Evolutionary conservation across 2,888 invertebrate species (phyloP).

Genomic region (Beris morrisii): DNA sequence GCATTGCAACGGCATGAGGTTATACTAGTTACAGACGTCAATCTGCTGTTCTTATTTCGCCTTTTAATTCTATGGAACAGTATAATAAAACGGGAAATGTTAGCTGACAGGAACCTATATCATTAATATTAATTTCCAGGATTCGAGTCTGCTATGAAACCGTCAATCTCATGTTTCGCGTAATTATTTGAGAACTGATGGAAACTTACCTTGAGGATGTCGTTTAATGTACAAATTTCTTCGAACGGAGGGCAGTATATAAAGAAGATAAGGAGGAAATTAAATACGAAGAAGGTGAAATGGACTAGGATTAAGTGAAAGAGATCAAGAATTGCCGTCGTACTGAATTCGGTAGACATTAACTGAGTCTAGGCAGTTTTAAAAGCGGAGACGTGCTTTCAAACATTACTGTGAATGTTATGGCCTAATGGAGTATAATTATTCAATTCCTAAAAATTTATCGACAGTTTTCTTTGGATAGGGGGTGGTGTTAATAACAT

Average conservation of each 20-base stretch:
- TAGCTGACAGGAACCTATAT: neutral
- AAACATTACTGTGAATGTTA: constrained; percentile 19
- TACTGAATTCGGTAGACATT: neutral
- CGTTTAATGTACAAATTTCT: neutral
- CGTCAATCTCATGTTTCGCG: constrained; percentile 2
- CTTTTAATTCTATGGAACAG: neutral
- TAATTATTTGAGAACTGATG: neutral
- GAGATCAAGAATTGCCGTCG: neutral
- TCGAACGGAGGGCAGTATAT: neutral
- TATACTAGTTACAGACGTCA: no score
- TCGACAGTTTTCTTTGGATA: no score
- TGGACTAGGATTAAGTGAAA: no score
- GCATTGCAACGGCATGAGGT: neutral
- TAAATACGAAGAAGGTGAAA: neutral
- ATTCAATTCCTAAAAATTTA: constrained; percentile 7
- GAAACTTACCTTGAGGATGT: neutral
- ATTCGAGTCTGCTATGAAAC: neutral
- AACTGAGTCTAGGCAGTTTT: constrained; percentile 13
- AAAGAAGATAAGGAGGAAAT: neutral
- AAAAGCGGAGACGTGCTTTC: constrained; percentile 20
- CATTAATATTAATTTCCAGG: constrained; percentile 4
- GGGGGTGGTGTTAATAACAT: no score
- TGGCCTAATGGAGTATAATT: constrained; percentile 20
- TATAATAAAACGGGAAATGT: neutral
- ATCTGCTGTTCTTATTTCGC: neutral